These are phyloP conservation scores for Phortica variegata DNA, from an alignment of 1,140 invertebrate species.

Conservation along the genomic window DNA sequence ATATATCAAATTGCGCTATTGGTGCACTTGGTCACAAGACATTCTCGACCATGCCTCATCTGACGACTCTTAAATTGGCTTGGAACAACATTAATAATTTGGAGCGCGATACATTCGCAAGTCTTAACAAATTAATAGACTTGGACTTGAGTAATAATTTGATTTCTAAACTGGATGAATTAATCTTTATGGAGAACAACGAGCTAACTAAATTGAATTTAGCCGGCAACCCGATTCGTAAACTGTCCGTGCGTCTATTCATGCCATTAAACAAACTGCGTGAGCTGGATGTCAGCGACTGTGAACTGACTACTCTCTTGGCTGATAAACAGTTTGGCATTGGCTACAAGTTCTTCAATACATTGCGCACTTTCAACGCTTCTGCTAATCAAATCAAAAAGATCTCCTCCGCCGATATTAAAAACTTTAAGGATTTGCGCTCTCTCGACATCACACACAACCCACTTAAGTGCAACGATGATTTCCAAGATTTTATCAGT, in stretches of 20 bases:
- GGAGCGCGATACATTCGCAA: slow-evolving; percentile 47
- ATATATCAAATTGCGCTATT: slow-evolving; percentile 69
- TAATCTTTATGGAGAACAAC: slow-evolving; percentile 65
- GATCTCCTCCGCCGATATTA: slow-evolving; percentile 61
- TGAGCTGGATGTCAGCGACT: slow-evolving; percentile 67
- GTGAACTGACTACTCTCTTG: slow-evolving; percentile 66
- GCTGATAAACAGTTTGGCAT: slow-evolving; percentile 55
- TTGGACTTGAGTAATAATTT: slow-evolving; percentile 71
- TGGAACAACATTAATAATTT: slow-evolving; percentile 64
- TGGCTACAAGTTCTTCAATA: slow-evolving; percentile 57
- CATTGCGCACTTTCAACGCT: slow-evolving; percentile 61
- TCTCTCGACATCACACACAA: slow-evolving; percentile 67
- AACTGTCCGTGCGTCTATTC: slow-evolving; percentile 68
- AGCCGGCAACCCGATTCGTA: slow-evolving; percentile 68
- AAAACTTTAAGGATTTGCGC: slow-evolving; percentile 62
- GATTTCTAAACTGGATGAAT: slow-evolving; percentile 61
- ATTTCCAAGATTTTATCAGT: slow-evolving; percentile 62
- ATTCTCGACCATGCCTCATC: slow-evolving; percentile 67
- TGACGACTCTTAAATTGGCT: slow-evolving; percentile 65
- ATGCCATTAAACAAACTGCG: slow-evolving; percentile 60
- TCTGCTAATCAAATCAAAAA: slow-evolving; percentile 63
- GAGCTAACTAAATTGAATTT: slow-evolving; percentile 67
- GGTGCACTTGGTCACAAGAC: slow-evolving; percentile 63
- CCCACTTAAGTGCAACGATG: slow-evolving; percentile 64
- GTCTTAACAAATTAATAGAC: slow-evolving; percentile 62